These are phyloP conservation scores for Argya squamiceps DNA, from an alignment of 2,797 vertebrate genomes.

Conservation along the genomic window DNA sequence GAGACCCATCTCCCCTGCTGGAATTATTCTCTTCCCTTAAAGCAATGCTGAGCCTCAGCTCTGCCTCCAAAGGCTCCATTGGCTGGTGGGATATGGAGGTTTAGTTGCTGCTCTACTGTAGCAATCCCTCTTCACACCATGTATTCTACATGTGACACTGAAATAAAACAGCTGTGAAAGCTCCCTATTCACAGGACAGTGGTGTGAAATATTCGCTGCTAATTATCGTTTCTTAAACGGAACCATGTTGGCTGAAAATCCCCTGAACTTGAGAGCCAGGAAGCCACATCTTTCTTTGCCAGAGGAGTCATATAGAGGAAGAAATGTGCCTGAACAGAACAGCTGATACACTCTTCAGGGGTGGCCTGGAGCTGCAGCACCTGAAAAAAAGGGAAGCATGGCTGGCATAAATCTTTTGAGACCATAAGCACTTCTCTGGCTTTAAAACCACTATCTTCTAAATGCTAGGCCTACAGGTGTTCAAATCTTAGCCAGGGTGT, in stretches of 20 bases:
- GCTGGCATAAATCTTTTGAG: not conserved
- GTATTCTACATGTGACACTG: not conserved
- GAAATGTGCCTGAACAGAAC: not conserved
- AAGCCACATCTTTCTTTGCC: not conserved
- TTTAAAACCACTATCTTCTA: not conserved
- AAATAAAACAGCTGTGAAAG: not conserved
- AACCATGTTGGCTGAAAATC: not conserved
- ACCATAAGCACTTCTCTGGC: not conserved
- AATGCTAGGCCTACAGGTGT: not conserved
- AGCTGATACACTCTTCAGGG: not conserved
- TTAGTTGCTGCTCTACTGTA: rapidly evolving
- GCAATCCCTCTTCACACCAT: not conserved
- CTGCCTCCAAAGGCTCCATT: rapidly evolving
- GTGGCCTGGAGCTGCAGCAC: not conserved
- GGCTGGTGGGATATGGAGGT: not conserved
- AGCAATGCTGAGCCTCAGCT: not conserved
- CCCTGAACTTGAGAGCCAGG: not conserved
- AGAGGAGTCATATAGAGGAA: not conserved
- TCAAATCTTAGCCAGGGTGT: not conserved
- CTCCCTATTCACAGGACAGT: not conserved
- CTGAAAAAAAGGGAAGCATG: not conserved
- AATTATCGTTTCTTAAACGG: not conserved
- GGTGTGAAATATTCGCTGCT: not conserved
- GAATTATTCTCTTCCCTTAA: not conserved
- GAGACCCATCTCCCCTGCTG: not conserved